A percentile compares a stretch with the other conserved stretches of the same genome.
phyloP scores from a whole-genome alignment of 1,140 invertebrate genomes.

The Melitaea cinxia region DNA sequence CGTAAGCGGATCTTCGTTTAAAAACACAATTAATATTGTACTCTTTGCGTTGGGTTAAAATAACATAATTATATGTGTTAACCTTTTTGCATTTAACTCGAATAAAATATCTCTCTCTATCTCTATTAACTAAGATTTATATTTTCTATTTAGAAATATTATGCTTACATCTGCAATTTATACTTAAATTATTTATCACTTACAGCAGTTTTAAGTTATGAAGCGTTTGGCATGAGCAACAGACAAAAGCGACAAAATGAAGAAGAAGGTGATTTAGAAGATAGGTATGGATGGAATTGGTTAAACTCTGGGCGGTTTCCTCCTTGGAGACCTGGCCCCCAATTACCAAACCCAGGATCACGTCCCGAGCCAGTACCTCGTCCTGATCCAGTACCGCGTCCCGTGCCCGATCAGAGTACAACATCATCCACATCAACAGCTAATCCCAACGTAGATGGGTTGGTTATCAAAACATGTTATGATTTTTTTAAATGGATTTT shows the following conservation, averaged over 20 bases:
- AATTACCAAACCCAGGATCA: not conserved
- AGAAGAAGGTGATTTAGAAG: conserved; percentile 45
- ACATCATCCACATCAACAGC: conserved; percentile 22
- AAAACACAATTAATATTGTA: too few relatives aligned
- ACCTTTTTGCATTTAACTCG: too few relatives aligned
- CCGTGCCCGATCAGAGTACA: not conserved
- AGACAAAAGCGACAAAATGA: conserved; percentile 31
- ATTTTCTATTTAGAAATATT: too few relatives aligned
- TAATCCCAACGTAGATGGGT: conserved; percentile 1
- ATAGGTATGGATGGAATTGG: conserved; percentile 50
- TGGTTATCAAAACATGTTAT: not conserved
- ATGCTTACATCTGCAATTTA: too few relatives aligned
- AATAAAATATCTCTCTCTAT: too few relatives aligned
- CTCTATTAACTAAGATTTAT: too few relatives aligned
- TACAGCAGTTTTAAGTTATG: not conserved
- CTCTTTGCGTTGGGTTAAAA: too few relatives aligned
- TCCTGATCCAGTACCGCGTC: not conserved
- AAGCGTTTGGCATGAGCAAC: conserved; percentile 25
- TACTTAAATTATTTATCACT: too few relatives aligned
- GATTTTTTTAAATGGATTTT: too few relatives aligned
- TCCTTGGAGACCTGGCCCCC: conserved; percentile 27
- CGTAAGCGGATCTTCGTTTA: too few relatives aligned
- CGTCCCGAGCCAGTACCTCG: not conserved
- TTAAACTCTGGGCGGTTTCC: conserved; percentile 25
- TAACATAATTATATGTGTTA: too few relatives aligned